Evolutionary conservation across 2,888 invertebrate species (phyloP).

Genomic region (Pyrochroa serraticornis): DNA sequence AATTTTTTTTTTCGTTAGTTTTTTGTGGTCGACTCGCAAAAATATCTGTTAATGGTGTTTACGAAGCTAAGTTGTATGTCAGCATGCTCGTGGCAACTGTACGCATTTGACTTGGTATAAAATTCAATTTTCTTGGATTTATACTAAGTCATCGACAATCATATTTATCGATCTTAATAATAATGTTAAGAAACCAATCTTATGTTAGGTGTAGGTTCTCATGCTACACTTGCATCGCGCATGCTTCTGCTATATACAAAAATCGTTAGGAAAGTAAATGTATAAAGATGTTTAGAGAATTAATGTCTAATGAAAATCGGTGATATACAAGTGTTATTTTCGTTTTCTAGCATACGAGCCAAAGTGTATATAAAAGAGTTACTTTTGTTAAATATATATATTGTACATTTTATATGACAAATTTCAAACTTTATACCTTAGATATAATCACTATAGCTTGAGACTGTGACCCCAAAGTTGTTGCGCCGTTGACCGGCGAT

Average conservation of each 20-base stretch:
- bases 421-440: conserved; percentile 42
- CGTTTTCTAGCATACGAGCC: conserved; percentile 45
- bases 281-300: conserved; percentile 23
- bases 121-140: conserved; percentile 40
- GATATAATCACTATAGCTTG: conserved; percentile 32
- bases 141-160: conserved; percentile 57
- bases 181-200: conserved; percentile 46
- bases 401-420: conserved; percentile 42
- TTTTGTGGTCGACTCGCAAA: too few species aligned
- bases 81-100: conserved; percentile 49
- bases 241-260: conserved; percentile 37
- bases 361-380: conserved; percentile 49
- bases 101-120: conserved; percentile 52
- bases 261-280: conserved; percentile 15
- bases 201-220: conserved; percentile 53
- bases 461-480: conserved; percentile 31
- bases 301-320: conserved; percentile 33
- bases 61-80: conserved; percentile 13
- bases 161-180: conserved; percentile 46
- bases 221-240: conserved; percentile 46
- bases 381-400: conserved; percentile 42
- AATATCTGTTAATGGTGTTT: too few species aligned
- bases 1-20: not conserved
- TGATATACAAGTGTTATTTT: conserved; percentile 47
- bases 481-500: conserved; percentile 1